Conservation (phyloP, 2,113 vertebrate genomes). For the Leucoraja erinaceus region DNA sequence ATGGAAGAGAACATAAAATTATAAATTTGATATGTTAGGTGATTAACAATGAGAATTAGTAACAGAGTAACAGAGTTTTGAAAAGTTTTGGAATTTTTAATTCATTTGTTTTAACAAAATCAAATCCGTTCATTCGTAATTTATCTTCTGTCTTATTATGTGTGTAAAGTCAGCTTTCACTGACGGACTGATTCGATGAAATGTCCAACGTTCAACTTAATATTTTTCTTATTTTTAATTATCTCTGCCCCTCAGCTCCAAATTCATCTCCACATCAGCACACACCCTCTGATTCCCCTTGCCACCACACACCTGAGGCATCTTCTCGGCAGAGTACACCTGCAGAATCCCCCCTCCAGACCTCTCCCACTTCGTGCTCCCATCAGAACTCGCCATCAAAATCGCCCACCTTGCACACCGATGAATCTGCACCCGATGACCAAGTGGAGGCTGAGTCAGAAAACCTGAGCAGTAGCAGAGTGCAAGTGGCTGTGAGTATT, state of each 20-base stretch:
- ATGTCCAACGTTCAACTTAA: neutral
- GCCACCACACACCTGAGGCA: constrained; percentile 78
- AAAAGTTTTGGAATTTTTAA: neutral
- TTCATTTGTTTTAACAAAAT: neutral
- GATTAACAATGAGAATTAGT: neutral
- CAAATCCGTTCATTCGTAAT: neutral
- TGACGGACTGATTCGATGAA: neutral
- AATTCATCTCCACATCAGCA: constrained; percentile 29
- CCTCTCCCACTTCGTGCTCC: constrained; percentile 89
- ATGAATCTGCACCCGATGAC: constrained; percentile 81
- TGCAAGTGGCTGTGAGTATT: constrained; percentile 86
- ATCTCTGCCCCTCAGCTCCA: neutral
- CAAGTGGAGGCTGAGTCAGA: constrained; percentile 90
- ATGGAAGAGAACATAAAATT: too few relatives aligned
- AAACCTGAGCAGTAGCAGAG: constrained; percentile 89
- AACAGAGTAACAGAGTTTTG: neutral
- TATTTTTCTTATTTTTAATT: neutral
- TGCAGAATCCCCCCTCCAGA: constrained; percentile 40
- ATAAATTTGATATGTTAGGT: too few relatives aligned
- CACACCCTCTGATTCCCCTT: constrained; percentile 30
- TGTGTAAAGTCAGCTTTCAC: neutral
- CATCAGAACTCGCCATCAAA: constrained; percentile 89
- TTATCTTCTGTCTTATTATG: neutral
- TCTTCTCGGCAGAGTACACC: constrained; percentile 55
- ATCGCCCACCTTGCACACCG: constrained; percentile 85